phyloP scores from a whole-genome alignment of 2,888 invertebrate species.

The Parnassius apollo region DNA sequence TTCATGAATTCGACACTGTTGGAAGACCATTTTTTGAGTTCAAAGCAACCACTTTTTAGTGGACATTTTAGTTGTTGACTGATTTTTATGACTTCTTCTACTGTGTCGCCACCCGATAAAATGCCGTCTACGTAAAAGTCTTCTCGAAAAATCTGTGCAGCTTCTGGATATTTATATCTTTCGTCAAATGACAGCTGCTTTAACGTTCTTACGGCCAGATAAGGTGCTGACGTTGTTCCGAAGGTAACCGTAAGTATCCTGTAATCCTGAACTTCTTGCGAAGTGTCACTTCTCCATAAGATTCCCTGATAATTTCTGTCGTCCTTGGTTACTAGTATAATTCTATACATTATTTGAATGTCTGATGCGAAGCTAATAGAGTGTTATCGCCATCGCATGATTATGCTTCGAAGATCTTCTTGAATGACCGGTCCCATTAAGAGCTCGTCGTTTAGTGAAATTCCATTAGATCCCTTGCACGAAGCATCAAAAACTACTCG shows the following conservation, averaged over 20 bases:
- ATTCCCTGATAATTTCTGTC: background rate
- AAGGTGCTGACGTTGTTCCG: too few relatives aligned
- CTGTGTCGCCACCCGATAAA: background rate
- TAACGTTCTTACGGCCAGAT: too few relatives aligned
- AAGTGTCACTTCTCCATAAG: background rate
- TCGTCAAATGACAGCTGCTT: too few relatives aligned
- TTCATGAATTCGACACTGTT: too few relatives aligned
- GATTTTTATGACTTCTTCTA: too few relatives aligned
- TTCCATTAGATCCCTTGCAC: background rate
- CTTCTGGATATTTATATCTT: background rate
- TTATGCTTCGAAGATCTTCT: background rate
- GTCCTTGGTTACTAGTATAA: background rate
- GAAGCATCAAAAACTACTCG: conserved; percentile 2
- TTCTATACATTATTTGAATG: background rate
- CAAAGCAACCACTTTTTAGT: too few relatives aligned
- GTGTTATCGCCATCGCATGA: background rate
- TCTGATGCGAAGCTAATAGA: background rate
- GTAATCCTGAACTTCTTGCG: too few relatives aligned
- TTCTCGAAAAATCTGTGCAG: background rate
- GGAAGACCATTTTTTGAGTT: too few relatives aligned
- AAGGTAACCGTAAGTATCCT: too few relatives aligned
- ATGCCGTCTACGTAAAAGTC: conserved; percentile 5
- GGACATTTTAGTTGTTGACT: too few relatives aligned
- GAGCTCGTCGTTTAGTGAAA: background rate
- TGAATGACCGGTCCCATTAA: background rate